Evolutionary conservation across 2,113 vertebrate species (phyloP).

Genomic region (Aix galericulata): DNA sequence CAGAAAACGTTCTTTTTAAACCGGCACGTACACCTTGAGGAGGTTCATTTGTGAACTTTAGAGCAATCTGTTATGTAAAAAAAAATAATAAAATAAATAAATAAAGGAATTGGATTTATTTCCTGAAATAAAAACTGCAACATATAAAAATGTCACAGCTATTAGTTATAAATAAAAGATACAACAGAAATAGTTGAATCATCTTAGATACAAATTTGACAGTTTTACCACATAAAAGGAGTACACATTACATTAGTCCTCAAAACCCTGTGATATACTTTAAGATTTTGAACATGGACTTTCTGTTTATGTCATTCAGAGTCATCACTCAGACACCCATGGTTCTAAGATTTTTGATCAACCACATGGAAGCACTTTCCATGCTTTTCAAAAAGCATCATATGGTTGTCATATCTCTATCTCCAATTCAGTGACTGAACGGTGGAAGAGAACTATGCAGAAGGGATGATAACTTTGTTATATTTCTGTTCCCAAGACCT

Average conservation of each 20-base stretch:
- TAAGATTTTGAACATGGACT: background rate
- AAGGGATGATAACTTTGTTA: background rate
- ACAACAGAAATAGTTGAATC: background rate
- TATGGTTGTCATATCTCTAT: background rate
- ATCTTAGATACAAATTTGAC: background rate
- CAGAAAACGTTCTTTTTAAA: constrained; percentile 79
- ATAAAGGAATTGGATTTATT: constrained; percentile 37
- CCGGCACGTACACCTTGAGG: constrained; percentile 79
- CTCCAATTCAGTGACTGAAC: background rate
- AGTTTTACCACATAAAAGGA: background rate
- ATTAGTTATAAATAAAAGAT: background rate
- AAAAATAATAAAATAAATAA: constrained; percentile 7
- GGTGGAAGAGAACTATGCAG: background rate
- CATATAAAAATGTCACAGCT: background rate
- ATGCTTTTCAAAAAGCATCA: background rate
- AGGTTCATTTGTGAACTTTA: constrained; percentile 83
- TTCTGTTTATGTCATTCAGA: background rate
- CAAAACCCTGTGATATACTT: background rate
- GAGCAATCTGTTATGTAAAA: constrained; percentile 71
- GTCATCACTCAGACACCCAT: background rate
- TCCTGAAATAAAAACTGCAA: background rate
- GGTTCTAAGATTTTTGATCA: background rate
- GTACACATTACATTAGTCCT: background rate
- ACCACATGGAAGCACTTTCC: background rate
- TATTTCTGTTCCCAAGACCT: background rate